Conservation (phyloP, 2,888 invertebrate genomes). For the Lepidonotus clava region DNA sequence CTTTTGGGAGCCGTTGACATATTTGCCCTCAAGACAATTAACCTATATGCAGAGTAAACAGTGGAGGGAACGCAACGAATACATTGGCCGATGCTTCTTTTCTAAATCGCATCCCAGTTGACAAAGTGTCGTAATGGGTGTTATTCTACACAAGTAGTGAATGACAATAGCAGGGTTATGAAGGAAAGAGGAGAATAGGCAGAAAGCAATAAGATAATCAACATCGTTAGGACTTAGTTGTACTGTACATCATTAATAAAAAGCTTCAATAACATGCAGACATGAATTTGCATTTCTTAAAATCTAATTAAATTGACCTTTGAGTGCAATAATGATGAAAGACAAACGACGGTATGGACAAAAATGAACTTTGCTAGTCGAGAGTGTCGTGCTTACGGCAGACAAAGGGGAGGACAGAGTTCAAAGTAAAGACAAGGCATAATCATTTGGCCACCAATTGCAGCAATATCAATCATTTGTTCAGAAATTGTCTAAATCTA, state of each 20-base stretch:
- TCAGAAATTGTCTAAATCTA: too few species aligned
- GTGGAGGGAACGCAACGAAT: neutral
- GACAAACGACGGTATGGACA: neutral
- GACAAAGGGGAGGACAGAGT: too few species aligned
- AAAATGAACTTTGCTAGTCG: too few species aligned
- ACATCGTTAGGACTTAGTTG: neutral
- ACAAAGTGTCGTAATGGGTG: neutral
- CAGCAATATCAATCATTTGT: too few species aligned
- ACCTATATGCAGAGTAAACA: neutral
- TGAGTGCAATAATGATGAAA: neutral
- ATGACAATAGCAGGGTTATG: too few species aligned
- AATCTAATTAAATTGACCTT: constrained; percentile 16
- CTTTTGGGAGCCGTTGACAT: neutral
- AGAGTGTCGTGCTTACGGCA: too few species aligned
- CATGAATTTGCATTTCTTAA: neutral
- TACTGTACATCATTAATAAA: neutral
- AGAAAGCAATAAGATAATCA: neutral
- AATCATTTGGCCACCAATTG: too few species aligned
- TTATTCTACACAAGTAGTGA: too few species aligned
- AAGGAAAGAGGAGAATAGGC: too few species aligned
- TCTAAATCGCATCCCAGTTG: too few species aligned
- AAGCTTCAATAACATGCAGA: neutral
- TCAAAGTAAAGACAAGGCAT: too few species aligned
- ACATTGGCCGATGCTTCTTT: too few species aligned
- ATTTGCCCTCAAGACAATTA: neutral